phyloP scores from a whole-genome alignment of 2,113 vertebrate genomes.

The Sorex fumeus region DNA sequence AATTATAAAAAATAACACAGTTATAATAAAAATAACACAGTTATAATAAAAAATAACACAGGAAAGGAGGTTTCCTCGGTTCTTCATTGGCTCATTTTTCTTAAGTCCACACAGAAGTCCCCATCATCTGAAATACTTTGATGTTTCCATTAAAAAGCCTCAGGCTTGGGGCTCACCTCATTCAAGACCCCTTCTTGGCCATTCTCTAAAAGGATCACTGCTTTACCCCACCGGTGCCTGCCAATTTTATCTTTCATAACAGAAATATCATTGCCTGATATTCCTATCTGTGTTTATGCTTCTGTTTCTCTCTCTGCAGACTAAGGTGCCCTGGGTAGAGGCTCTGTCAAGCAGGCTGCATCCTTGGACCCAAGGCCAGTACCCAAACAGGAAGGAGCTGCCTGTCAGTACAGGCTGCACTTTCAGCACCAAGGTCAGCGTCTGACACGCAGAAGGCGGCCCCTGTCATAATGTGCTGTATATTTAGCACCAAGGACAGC shows the following conservation, averaged over 20 bases:
- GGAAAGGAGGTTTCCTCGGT: no score
- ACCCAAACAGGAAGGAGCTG: neutral
- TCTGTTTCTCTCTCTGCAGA: neutral
- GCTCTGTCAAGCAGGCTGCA: neutral
- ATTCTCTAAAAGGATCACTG: neutral
- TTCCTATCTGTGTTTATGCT: rapidly evolving
- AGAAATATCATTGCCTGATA: rapidly evolving
- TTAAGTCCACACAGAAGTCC: rapidly evolving
- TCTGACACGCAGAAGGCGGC: neutral
- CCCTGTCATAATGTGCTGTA: no score
- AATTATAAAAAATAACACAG: no score
- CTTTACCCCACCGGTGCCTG: neutral
- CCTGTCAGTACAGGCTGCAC: neutral
- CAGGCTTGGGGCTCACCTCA: neutral
- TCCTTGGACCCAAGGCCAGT: neutral
- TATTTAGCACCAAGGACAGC: neutral
- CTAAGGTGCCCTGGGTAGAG: neutral
- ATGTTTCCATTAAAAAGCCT: neutral
- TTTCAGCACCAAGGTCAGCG: neutral
- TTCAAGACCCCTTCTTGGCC: neutral
- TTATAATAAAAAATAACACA: neutral
- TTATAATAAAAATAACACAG: neutral
- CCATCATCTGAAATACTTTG: neutral
- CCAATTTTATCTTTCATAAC: rapidly evolving
- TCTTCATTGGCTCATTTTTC: neutral